A percentile compares a stretch with the other conserved stretches of the same genome.
Evolutionary conservation across 2,113 vertebrate genomes (phyloP).

Genomic region (Helogale parvula): DNA sequence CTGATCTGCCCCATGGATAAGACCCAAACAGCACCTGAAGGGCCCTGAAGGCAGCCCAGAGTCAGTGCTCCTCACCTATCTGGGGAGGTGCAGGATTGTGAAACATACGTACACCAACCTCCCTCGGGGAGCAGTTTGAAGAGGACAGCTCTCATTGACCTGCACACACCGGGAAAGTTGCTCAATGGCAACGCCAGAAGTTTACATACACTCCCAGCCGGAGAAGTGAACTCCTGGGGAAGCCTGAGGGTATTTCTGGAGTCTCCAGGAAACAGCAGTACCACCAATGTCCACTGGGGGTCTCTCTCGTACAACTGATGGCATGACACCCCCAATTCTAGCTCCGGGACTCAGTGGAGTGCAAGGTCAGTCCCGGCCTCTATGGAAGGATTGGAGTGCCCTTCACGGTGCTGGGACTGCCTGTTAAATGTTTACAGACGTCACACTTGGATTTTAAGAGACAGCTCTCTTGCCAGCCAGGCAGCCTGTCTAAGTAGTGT

Average conservation of each 20-base stretch:
- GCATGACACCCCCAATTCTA: accelerated
- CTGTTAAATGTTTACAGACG: not conserved
- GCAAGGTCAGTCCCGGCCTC: not conserved
- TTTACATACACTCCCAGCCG: not conserved
- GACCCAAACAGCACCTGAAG: not conserved
- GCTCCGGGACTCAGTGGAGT: accelerated
- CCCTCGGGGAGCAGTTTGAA: not conserved
- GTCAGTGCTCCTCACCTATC: not conserved
- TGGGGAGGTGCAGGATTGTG: not conserved
- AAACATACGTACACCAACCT: not conserved
- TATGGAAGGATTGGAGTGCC: accelerated
- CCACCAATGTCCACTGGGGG: not conserved
- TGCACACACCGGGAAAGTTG: not conserved
- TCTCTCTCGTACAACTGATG: conserved; percentile 29
- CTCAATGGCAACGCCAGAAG: not conserved
- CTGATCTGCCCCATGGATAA: not conserved
- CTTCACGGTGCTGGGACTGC: not conserved
- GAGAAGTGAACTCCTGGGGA: not conserved
- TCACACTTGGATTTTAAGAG: not conserved
- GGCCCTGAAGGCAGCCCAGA: not conserved
- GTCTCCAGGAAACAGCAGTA: not conserved
- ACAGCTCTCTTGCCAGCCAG: not conserved
- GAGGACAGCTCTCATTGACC: not conserved
- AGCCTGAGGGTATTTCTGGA: not conserved
- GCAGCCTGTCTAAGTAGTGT: not conserved